Percentiles rank a stretch among this genome's conserved stretches.
phyloP scores from a whole-genome alignment of 1,140 invertebrate species.

The Steinernema khuongi region DNA sequence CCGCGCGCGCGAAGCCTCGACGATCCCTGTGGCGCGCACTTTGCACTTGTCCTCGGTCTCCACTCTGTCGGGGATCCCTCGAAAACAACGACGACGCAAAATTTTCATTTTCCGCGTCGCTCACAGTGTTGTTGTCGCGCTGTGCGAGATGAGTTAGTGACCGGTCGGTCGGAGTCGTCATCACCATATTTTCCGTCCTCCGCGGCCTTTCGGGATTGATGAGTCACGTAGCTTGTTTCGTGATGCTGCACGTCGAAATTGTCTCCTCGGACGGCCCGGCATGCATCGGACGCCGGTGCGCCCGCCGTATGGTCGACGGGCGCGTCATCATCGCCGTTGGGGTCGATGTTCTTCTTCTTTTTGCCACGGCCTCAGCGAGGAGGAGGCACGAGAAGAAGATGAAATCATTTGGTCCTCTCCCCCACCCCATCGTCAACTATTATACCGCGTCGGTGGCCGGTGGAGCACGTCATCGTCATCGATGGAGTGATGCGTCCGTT shows the following conservation, averaged over 20 bases:
- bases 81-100: no score
- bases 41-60: no score
- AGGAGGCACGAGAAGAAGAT: background rate
- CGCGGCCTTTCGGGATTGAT: background rate
- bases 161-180: background rate
- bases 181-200: background rate
- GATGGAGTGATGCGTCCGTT: slow-evolving; percentile 3
- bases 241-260: background rate
- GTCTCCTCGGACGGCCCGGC: background rate
- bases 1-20: background rate
- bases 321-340: background rate
- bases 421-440: background rate
- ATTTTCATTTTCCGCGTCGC: no score
- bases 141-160: no score
- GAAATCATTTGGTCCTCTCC: slow-evolving; percentile 8
- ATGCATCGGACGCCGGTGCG: background rate
- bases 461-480: background rate
- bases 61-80: no score
- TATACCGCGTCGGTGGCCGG: background rate
- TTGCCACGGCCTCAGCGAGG: background rate
- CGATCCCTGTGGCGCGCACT: background rate
- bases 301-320: background rate
- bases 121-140: background rate
- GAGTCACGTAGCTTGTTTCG: background rate
- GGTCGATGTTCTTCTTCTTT: slow-evolving; percentile 9